Base-by-base conservation (phyloP, 2,797 vertebrate genomes). In the Anisognathus igniventris region DNA sequence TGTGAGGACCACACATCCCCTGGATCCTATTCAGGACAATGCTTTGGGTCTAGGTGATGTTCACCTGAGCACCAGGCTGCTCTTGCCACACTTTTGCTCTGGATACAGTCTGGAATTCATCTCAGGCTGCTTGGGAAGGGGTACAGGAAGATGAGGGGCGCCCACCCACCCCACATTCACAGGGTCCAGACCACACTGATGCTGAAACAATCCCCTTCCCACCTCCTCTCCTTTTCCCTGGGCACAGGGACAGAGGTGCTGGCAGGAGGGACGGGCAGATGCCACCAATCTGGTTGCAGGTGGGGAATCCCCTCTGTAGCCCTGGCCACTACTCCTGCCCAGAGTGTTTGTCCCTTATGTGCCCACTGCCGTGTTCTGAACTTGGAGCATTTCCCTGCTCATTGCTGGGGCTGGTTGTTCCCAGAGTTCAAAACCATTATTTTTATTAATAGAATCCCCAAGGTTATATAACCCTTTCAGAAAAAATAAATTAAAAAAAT, bases 371-470 rank as follows among this genome's bases (percentile, higher is more conserved):
- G 2, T 10, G 31, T 24, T 40, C 67, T 16, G 16, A 71, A 75
- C 50, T 40, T 20, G 54, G 39, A 73, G 61, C 60, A 53, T 58
- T 68, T 71, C 65, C 86, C 53, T 73, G 86, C 76, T 94, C 82
- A 66, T 45, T 35, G 50, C 66, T 12, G 19, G 72, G 71, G 81
- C 79, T 82, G 87, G 53, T 40, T 92, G 73, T 87, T 96, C 95
- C 95, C 90, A 58, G 95, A 91, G 94, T 91, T 95, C 94, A 96
- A 91, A 94, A 31, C 84, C 84, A 93, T 94, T 87, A 88, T 60
- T 95, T 92, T 96, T 96, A 97, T 97, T 97, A 97, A 96, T 97
- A 97, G 96, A 96, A 95, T 94, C 92, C 85, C 85, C 56, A 78
- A 88, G 93, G 92, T 97, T 97, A 96, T 19, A 61, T 96, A 97